Evolutionary conservation across 2,888 invertebrate genomes (phyloP).

Genomic region (Mongoloraphidia duomilia): DNA sequence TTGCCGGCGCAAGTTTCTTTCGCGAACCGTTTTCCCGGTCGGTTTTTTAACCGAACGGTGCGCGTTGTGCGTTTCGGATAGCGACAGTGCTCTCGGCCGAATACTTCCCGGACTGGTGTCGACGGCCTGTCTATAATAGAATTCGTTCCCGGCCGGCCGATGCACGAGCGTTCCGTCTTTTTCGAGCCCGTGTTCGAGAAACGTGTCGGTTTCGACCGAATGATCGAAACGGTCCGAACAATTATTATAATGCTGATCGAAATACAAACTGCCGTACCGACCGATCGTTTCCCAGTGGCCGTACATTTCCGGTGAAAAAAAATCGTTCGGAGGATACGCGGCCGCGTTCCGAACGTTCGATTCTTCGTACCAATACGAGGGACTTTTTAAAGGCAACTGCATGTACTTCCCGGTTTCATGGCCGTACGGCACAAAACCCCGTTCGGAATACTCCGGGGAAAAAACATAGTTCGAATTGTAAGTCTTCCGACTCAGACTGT

Average conservation of each 20-base stretch:
- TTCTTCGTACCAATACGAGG: constrained; percentile 9
- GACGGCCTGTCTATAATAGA: background rate
- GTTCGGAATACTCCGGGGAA: constrained; percentile 8
- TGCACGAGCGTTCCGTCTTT: background rate
- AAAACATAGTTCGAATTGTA: constrained; percentile 20
- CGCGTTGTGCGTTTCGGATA: constrained; percentile 31
- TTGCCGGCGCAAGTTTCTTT: constrained; percentile 36
- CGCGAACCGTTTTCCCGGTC: constrained; percentile 33
- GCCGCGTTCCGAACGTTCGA: background rate
- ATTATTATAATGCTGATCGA: constrained; percentile 1
- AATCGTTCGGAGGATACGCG: too few relatives aligned
- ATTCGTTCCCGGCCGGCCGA: background rate
- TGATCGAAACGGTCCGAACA: constrained; percentile 11
- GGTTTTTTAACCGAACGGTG: constrained; percentile 16
- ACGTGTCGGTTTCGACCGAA: background rate
- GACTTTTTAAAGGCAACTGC: constrained; percentile 5
- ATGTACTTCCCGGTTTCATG: constrained; percentile 10
- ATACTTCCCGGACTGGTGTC: constrained; percentile 9
- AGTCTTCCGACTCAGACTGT: constrained; percentile 29
- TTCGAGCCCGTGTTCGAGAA: constrained; percentile 1
- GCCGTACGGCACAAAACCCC: constrained; percentile 12
- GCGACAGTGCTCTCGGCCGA: constrained; percentile 35
- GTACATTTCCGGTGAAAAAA: too few relatives aligned
- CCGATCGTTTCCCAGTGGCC: too few relatives aligned
- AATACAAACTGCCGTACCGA: too few relatives aligned